A percentile compares a stretch with the other conserved stretches of the same genome.
These are phyloP conservation scores for Melieria picta DNA, from an alignment of 2,888 invertebrate genomes.

Conservation along the genomic window DNA sequence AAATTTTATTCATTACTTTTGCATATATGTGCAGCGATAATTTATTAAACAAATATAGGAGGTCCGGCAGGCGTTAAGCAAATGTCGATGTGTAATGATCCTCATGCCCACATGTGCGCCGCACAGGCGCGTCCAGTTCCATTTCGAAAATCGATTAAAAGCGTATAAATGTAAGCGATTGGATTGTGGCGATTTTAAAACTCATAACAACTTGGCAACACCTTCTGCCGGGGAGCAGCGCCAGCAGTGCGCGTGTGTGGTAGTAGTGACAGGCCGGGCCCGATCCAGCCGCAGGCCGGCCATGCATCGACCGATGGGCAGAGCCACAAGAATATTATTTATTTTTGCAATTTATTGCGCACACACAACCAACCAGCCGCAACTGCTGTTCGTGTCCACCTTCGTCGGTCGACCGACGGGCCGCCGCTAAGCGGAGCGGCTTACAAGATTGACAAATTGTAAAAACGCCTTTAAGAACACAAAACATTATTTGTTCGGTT, in stretches of 20 bases:
- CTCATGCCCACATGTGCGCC: neutral
- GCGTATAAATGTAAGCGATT: constrained; percentile 60
- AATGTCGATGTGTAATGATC: constrained; percentile 37
- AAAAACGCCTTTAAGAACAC: constrained; percentile 50
- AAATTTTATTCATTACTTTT: constrained; percentile 20
- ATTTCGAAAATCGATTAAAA: constrained; percentile 61
- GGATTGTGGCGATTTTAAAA: constrained; percentile 59
- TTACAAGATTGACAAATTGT: constrained; percentile 59
- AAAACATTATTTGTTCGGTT: constrained; percentile 43
- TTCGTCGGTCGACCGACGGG: neutral
- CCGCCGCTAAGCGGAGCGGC: constrained; percentile 3
- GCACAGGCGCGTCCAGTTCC: constrained; percentile 5
- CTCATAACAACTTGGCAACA: constrained; percentile 63
- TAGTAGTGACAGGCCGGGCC: constrained; percentile 26
- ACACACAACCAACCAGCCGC: neutral
- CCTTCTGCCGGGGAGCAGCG: constrained; percentile 46
- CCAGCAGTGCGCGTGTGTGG: constrained; percentile 51
- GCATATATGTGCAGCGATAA: constrained; percentile 23
- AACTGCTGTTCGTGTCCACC: neutral
- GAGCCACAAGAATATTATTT: constrained; percentile 42
- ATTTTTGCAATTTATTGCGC: constrained; percentile 46
- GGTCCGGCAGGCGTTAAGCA: constrained; percentile 57
- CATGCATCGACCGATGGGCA: constrained; percentile 24
- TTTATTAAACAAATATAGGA: constrained; percentile 57
- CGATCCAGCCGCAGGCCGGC: neutral